Percentiles rank a stretch among this genome's conserved stretches.
Evolutionary conservation across 2,797 vertebrate genomes (phyloP).

Genomic region (Lagodon rhomboides): DNA sequence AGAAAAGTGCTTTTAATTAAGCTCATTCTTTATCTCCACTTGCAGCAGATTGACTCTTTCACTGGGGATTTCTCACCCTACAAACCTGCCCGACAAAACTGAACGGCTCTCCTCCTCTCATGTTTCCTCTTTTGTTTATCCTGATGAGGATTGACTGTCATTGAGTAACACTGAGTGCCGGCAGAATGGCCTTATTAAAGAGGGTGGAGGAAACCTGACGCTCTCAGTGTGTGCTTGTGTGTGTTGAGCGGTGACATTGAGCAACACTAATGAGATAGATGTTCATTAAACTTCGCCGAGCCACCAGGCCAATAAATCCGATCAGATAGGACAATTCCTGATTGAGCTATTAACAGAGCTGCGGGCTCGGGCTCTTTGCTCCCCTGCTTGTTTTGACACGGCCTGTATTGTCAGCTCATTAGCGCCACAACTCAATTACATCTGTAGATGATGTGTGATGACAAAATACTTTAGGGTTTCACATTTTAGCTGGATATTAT

Average conservation of each 20-base stretch:
- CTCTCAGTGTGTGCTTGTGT: constrained; percentile 42
- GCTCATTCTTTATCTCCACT: constrained; percentile 61
- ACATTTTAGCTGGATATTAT: constrained; percentile 29
- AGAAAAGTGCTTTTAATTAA: constrained; percentile 74
- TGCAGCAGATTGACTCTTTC: constrained; percentile 56
- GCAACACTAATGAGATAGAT: constrained; percentile 82
- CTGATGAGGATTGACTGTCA: constrained; percentile 77
- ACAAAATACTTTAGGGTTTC: constrained; percentile 61
- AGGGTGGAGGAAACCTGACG: constrained; percentile 62
- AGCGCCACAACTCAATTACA: constrained; percentile 70
- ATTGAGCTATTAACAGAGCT: constrained; percentile 81
- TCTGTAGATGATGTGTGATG: constrained; percentile 65
- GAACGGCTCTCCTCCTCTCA: constrained; percentile 56
- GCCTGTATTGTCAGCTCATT: constrained; percentile 73
- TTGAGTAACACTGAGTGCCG: constrained; percentile 69
- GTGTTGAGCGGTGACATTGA: constrained; percentile 72
- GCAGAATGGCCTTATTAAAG: constrained; percentile 76
- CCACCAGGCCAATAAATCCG: constrained; percentile 82
- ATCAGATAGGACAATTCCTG: constrained; percentile 79
- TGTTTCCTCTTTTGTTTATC: constrained; percentile 75
- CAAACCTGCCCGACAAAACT: constrained; percentile 42
- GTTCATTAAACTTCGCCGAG: constrained; percentile 81
- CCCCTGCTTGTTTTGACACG: constrained; percentile 75
- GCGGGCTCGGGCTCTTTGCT: constrained; percentile 65
- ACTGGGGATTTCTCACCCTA: constrained; percentile 58